Percentiles rank a stretch among this genome's conserved stretches.
phyloP scores from a whole-genome alignment of 2,888 invertebrate species.

The Scaptomyza reducta region DNA sequence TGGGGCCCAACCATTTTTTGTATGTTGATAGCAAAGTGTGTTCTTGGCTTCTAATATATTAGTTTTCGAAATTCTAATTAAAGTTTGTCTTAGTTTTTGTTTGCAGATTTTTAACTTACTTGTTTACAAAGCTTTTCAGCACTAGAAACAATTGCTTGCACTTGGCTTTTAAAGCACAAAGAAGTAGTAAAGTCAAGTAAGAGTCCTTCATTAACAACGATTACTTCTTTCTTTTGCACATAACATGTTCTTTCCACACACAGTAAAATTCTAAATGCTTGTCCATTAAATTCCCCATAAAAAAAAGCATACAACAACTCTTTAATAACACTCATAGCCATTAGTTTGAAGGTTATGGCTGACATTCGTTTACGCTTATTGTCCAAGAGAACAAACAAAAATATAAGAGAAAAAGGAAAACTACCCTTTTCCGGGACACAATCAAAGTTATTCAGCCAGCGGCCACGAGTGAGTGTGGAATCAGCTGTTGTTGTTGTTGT shows the following conservation, averaged over 20 bases:
- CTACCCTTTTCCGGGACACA: constrained; percentile 37
- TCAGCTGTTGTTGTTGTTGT: constrained; percentile 33
- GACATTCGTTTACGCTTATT: constrained; percentile 23
- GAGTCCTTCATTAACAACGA: neutral
- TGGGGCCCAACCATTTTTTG: neutral
- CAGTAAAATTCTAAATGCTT: neutral
- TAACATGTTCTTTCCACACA: neutral
- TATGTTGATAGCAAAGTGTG: no score
- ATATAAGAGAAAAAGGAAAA: neutral
- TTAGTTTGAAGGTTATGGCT: constrained; percentile 14
- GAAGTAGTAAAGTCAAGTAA: neutral
- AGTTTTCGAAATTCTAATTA: neutral
- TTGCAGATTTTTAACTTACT: neutral
- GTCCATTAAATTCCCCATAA: neutral
- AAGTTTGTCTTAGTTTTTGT: neutral
- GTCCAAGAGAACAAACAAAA: neutral
- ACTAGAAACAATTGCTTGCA: neutral
- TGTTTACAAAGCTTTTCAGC: neutral
- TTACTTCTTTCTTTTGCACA: neutral
- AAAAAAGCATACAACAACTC: constrained; percentile 1
- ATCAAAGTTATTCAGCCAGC: constrained; percentile 23
- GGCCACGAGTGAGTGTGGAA: constrained; percentile 22
- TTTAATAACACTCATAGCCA: constrained; percentile 8
- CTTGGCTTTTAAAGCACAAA: neutral
- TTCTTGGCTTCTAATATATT: neutral